These are phyloP conservation scores for Theonella swinhoei DNA, from an alignment of 37 sponge, comb jelly and placozoan genomes.

Conservation along the genomic window DNA sequence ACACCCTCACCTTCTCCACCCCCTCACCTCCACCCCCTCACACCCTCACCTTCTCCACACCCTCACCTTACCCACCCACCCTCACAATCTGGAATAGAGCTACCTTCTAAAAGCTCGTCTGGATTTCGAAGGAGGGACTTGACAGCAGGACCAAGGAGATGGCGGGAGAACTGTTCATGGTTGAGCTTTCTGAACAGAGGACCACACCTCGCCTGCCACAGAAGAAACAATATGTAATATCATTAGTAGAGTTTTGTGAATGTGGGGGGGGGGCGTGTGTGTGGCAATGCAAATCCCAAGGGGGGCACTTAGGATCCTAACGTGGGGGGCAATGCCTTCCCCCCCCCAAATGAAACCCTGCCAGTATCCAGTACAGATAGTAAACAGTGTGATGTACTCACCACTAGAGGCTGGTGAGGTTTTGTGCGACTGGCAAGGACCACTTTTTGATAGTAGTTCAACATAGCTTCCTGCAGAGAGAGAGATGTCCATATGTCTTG, in stretches of 20 bases:
- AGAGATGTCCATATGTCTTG: no score
- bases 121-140: constrained; percentile 75
- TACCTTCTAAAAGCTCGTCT: constrained; percentile 70
- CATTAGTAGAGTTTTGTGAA: no score
- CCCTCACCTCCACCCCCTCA: no score
- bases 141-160: constrained; percentile 26
- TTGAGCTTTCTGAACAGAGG: constrained; percentile 44
- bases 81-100: no score
- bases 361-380: background rate
- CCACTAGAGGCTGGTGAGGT: background rate
- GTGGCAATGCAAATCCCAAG: no score
- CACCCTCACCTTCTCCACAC: no score
- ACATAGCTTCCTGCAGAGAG: background rate
- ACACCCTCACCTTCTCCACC: no score
- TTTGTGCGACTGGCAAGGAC: constrained; percentile 25
- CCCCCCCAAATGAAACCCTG: no score
- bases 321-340: no score
- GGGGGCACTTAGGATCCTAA: no score
- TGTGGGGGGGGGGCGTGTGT: no score
- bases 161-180: constrained; percentile 37
- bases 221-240: background rate
- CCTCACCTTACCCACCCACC: no score
- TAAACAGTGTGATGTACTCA: background rate
- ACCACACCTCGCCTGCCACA: constrained; percentile 26
- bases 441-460: background rate